Base-by-base conservation (phyloP, 2,888 invertebrate species). In the Brenthis hecate region DNA sequence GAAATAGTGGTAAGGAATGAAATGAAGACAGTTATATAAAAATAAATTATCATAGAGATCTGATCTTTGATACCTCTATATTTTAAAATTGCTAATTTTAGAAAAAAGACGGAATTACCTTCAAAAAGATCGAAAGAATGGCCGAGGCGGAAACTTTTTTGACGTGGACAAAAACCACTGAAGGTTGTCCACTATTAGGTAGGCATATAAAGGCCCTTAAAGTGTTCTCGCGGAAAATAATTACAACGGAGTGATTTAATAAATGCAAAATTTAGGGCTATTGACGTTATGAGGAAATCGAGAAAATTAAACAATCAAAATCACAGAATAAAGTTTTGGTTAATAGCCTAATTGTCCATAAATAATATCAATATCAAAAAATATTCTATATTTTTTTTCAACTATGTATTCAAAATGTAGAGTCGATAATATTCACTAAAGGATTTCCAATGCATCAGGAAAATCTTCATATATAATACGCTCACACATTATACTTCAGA, bases 111-210 rank as follows among this genome's bases (percentile, higher is more conserved):
- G 76, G 76, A 78, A 74, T 72, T 73, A 70, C 77, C 78, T 77
- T 75, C 75, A 67, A 66, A 69, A 69, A 67, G 63, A 61, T 66
- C 75, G 73, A 70, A 68, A 65, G 68, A 72, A 74, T 71, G 71
- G 72, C 69, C 75, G 76, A 78, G 73, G 76, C 80, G 81, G 80
- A 81, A 82, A 78, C 72, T 71, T 74, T 75, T 74, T 74, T 75
- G 73, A 76, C 66, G 74, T 75, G 71, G 69, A 78, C 74, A 81
- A 78, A 79, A 80, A 78, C 73, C 73, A 70, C 43, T 72, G 79
- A 83, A 82, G 82, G 82, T 69, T 68, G 64, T 65, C 68, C 36
- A 62, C 60, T 68, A 64, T 43, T 11, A 43, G 36, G 65, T 48
- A 58, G n/a, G 55, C 66, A 71, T 73, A 67, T 64, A 70, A 78